Evolutionary conservation across 2,888 invertebrate species (phyloP).

Genomic region (Phortica magna): DNA sequence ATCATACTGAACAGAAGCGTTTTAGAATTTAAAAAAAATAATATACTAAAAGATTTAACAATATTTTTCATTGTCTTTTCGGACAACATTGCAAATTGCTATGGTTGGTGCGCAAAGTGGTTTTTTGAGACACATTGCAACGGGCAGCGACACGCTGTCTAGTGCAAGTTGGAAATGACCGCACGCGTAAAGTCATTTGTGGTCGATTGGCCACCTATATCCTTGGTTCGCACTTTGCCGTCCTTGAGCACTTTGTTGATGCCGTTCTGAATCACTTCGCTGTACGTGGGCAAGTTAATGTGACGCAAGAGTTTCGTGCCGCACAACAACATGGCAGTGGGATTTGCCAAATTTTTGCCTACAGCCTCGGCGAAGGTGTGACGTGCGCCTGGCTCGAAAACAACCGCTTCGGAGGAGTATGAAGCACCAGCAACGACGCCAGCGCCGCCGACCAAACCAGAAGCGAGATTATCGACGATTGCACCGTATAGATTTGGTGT

Average conservation of each 20-base stretch:
- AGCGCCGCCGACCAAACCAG: constrained; percentile 98
- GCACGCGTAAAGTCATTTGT: constrained; percentile 96
- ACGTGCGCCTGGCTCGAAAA: constrained; percentile 98
- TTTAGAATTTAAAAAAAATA: constrained; percentile 45
- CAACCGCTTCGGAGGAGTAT: constrained; percentile 94
- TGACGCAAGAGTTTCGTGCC: constrained; percentile 95
- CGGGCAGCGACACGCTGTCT: constrained; percentile 37
- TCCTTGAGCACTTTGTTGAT: constrained; percentile 88
- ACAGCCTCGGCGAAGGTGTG: constrained; percentile 96
- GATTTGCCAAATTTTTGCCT: constrained; percentile 89
- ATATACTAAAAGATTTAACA: constrained; percentile 50
- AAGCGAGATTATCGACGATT: constrained; percentile 97
- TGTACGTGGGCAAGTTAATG: constrained; percentile 92
- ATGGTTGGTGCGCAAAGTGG: constrained; percentile 39
- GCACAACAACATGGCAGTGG: constrained; percentile 96
- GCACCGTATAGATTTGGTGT: constrained; percentile 99
- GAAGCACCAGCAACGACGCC: constrained; percentile 98
- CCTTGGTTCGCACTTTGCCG: constrained; percentile 95
- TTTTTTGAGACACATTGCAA: constrained; percentile 21
- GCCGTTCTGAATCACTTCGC: constrained; percentile 89
- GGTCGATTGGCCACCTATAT: constrained; percentile 96
- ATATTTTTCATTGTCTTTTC: constrained; percentile 42
- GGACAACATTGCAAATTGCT: constrained; percentile 50
- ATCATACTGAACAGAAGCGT: constrained; percentile 47
- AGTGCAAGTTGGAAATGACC: constrained; percentile 84